Conservation (phyloP, 2,888 invertebrate species). For the Polymixis lichenea region DNA sequence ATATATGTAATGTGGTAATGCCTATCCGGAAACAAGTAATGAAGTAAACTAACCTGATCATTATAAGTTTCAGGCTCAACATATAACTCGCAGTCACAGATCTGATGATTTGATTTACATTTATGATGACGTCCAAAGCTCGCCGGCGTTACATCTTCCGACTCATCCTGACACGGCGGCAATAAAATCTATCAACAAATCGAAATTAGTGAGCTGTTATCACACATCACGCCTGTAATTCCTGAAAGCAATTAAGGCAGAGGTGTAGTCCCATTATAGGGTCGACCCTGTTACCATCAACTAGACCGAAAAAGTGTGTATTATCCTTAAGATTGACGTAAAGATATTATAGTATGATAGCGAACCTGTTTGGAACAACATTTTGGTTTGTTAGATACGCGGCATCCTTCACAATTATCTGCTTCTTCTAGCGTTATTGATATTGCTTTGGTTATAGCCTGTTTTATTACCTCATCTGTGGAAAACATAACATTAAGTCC, state of each 20-base stretch:
- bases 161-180: background rate
- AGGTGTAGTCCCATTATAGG: too few relatives aligned
- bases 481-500: background rate
- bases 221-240: too few relatives aligned
- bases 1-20: too few relatives aligned
- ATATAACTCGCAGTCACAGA: background rate
- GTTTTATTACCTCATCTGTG: background rate
- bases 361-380: background rate
- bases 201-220: background rate
- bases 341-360: background rate
- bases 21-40: background rate
- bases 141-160: background rate
- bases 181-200: background rate
- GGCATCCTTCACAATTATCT: background rate
- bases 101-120: background rate
- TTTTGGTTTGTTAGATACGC: background rate
- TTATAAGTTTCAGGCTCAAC: background rate
- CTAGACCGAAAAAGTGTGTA: background rate
- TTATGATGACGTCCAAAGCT: background rate
- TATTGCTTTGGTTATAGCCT: background rate
- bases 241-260: too few relatives aligned
- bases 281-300: too few relatives aligned
- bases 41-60: background rate
- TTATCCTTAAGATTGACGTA: background rate
- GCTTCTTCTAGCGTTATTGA: too few relatives aligned